Evolutionary conservation across 2,888 invertebrate species (phyloP).

Genomic region (Ditylenchus weischeri): DNA sequence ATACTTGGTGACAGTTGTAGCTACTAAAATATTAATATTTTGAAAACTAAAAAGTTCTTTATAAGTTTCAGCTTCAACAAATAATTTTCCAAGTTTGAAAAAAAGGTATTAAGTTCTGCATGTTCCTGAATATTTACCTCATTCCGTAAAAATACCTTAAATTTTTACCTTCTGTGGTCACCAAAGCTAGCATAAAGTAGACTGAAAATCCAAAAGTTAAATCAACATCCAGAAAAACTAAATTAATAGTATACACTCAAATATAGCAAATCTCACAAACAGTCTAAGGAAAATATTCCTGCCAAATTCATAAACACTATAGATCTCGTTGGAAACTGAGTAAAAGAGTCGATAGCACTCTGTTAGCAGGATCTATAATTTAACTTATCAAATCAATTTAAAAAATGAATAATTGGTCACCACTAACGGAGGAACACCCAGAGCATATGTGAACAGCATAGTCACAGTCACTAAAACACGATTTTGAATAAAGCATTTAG

Average conservation of each 20-base stretch:
- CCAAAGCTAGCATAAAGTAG: no score
- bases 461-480: no score
- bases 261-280: conserved; percentile 17
- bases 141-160: background rate
- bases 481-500: background rate
- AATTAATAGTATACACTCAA: conserved; percentile 11
- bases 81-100: background rate
- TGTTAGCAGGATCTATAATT: background rate
- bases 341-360: background rate
- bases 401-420: no score
- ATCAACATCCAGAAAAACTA: background rate
- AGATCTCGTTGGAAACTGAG: conserved; percentile 9
- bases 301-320: conserved; percentile 12
- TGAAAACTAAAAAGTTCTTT: no score
- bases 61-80: no score
- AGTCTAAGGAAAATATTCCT: conserved; percentile 6
- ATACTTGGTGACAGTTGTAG: conserved; percentile 89
- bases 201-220: no score
- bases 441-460: no score
- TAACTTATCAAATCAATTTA: no score
- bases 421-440: no score
- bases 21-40: conserved; percentile 24
- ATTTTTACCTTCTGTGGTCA: no score
- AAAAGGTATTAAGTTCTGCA: background rate
- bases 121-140: background rate